Conservation (phyloP, 2,797 vertebrate species). For the Agapornis canus region DNA sequence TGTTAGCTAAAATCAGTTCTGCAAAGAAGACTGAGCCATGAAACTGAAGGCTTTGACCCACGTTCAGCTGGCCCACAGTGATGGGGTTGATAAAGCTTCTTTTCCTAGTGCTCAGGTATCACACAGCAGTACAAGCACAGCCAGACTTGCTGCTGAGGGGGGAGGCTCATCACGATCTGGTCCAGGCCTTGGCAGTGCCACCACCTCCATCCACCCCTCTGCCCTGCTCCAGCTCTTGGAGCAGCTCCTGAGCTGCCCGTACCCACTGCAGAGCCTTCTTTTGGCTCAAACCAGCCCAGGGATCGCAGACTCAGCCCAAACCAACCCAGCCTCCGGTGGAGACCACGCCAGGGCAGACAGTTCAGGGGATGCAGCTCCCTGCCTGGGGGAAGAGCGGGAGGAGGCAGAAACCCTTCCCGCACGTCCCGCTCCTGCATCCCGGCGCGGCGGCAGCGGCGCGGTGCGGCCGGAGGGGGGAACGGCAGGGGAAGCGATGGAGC, state of each 20-base stretch:
- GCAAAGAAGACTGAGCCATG: accelerated
- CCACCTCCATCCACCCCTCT: neutral
- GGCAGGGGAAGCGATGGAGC: neutral
- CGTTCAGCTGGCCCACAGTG: neutral
- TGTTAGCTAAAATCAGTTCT: neutral
- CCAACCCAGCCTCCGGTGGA: neutral
- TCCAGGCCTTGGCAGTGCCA: neutral
- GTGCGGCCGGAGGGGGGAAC: conserved; percentile 36
- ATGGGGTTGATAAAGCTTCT: no score
- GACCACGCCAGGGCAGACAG: accelerated
- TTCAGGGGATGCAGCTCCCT: no score
- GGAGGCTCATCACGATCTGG: neutral
- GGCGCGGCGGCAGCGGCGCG: neutral
- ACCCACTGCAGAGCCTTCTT: neutral
- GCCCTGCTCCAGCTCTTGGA: neutral
- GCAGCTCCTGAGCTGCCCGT: neutral
- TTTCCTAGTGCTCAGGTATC: neutral
- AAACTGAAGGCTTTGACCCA: neutral
- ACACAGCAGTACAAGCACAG: neutral
- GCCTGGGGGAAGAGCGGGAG: no score
- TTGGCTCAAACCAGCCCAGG: accelerated
- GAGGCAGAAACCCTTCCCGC: accelerated
- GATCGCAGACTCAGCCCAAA: neutral
- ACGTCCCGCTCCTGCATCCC: accelerated
- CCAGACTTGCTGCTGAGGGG: neutral